Evolutionary conservation across 2,888 invertebrate species (phyloP).

Genomic region (Xiphydria camelus): DNA sequence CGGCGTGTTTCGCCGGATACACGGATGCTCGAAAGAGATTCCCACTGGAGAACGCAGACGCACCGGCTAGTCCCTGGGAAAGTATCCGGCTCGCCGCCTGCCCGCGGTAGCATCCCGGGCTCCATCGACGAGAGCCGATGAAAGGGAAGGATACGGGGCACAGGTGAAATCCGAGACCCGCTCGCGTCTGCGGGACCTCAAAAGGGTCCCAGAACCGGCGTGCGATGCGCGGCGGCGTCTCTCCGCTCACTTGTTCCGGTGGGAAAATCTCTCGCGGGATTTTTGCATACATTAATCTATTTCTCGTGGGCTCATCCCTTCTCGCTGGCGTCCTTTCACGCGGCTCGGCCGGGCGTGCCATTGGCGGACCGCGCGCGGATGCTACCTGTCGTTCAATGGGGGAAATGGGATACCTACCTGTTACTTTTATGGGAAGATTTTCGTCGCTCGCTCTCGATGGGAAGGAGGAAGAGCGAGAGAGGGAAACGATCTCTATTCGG

Average conservation of each 20-base stretch:
- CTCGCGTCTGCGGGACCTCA: constrained; percentile 1
- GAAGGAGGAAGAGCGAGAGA: constrained; percentile 28
- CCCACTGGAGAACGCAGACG: too few relatives aligned
- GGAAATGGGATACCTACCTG: constrained; percentile 56
- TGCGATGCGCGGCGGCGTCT: not conserved
- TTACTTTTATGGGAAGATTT: constrained; percentile 51
- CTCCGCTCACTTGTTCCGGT: constrained; percentile 50
- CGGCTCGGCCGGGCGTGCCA: constrained; percentile 13
- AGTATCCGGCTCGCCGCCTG: too few relatives aligned
- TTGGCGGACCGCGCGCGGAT: constrained; percentile 31
- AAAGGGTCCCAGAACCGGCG: constrained; percentile 5
- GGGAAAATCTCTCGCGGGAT: constrained; percentile 43
- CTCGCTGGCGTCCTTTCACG: not conserved
- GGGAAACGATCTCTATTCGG: too few relatives aligned
- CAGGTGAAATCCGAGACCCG: constrained; percentile 51
- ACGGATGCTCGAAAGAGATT: too few relatives aligned
- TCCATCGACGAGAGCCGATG: not conserved
- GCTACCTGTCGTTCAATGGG: constrained; percentile 54
- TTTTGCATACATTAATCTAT: constrained; percentile 58
- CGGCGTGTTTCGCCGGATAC: too few relatives aligned
- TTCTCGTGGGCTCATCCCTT: constrained; percentile 18
- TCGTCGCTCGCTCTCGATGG: constrained; percentile 15
- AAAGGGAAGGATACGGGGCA: constrained; percentile 14
- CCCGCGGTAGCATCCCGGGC: too few relatives aligned
- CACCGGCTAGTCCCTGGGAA: too few relatives aligned